Evolutionary conservation across 2,888 invertebrate species (phyloP), one percentile per base, ranked within the genome.

Genomic region (Molanna angustata): DNA sequence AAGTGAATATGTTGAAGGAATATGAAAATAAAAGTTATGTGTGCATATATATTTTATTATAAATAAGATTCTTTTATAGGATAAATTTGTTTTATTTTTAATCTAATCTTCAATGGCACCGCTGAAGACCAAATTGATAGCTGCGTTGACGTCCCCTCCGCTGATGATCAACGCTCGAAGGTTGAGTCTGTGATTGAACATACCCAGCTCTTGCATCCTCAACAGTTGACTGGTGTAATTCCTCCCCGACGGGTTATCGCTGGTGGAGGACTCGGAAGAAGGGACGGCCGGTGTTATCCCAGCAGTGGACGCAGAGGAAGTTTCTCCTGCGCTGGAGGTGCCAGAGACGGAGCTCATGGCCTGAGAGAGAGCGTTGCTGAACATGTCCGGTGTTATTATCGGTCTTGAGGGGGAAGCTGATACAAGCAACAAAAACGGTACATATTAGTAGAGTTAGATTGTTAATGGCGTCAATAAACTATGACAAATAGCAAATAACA

Each of bases 151-250:
- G 67, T 95, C 90, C 48, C 96, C 95, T 61, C 73, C 68, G 42
- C 89, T 88, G 49, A 88, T 83, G 58, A 86, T 83, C 33, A 97
- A 74, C 2, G 93, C 95, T 61, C 90, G 84, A n/a, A 91, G 72
- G 67, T 94, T 94, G 46, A 88, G 76, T 2, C 83, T 80, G 65
- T 94, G 91, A 70, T 96, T 88, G 19, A 83, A 73, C 16, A 97
- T 83, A 0, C 96, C 96, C 83, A 96, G 88, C 67, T 95, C 94
- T 60, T 86, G 83, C 90, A 97, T 90, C 64, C 89, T 88, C 47
- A 80, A 79, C 58, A 90, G 70, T 63, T 88, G 86, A 1, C 78
- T 72, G 2, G 50, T 42, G 35, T 50, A 58, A 31, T 49, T 37
- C 19, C 46, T 35, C 2, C 18, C 20, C 7, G 35, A 17, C 50